Base-by-base conservation (phyloP, 2,888 invertebrate genomes). In the Didymodactylos carnosus region DNA sequence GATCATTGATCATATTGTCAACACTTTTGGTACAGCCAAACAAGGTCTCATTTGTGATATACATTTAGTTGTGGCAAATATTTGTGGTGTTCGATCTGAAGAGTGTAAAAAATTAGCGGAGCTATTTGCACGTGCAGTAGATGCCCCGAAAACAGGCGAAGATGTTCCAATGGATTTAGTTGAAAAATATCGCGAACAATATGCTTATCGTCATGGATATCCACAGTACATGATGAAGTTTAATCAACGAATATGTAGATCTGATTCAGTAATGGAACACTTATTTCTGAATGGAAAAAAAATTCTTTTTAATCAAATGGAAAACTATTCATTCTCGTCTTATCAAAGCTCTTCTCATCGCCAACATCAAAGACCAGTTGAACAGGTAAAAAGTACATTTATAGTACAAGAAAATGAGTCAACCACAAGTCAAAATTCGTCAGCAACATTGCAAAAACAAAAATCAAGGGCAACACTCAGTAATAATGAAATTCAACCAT, bases 81-180 rank as follows among this genome's bases (percentile, higher is more conserved):
- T 25, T 46, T 35, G 35, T 13, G 13, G 7, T 35, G 8, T 35
- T 35, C 62, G 35, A 35, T 69, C 43, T 6, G 39, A 39, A n/a
- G 39, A 35, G 14, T 73, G 69, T 53, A 74, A 69, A 46, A 40
- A 71, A 49, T 51, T 74, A 69, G 74, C 74, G 3, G 53, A 71
- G 39, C 40, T 70, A 23, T 72, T 72, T 71, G 46, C 70, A 39
- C 35, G 53, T 25, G 74, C 74, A 62, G 74, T 74, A 46, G 71
- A 71, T 69, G 53, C 70, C 35, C 74, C 71, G 0, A 74, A 74
- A 39, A 74, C 74, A 23, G 74, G 71, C 10, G 19, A 51, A 39
- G 16, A 69, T 46, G 62, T 39, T 46, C n/a, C n/a, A n/a, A n/a
- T n/a, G n/a, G 25, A 41, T 19, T n/a, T 11, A n/a, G 7, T 19